phyloP scores from a whole-genome alignment of 2,888 invertebrate genomes.

The Empis livida region DNA sequence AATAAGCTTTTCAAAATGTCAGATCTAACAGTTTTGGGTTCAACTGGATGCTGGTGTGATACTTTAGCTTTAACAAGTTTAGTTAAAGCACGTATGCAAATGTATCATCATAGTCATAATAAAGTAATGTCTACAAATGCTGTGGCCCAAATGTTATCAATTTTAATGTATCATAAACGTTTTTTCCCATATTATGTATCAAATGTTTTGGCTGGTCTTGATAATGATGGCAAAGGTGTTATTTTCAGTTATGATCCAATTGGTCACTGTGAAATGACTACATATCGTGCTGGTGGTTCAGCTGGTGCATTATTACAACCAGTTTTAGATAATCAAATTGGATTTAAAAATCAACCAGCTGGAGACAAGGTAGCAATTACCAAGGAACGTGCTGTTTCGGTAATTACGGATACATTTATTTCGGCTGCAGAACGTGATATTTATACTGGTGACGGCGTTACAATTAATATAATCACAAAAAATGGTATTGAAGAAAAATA shows the following conservation, averaged over 20 bases:
- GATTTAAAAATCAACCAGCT: conserved; percentile 66
- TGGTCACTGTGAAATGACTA: conserved; percentile 80
- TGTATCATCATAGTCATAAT: conserved; percentile 90
- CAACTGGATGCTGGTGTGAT: conserved; percentile 97
- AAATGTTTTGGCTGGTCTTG: conserved; percentile 87
- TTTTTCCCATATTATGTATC: conserved; percentile 98
- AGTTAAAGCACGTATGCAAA: conserved; percentile 76
- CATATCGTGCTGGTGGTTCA: conserved; percentile 81
- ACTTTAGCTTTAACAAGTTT: conserved; percentile 79
- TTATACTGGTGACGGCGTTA: conserved; percentile 86
- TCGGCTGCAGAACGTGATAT: conserved; percentile 97
- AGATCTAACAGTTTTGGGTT: conserved; percentile 75
- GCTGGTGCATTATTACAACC: conserved; percentile 86
- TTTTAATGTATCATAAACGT: conserved; percentile 87
- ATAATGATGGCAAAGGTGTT: conserved; percentile 84
- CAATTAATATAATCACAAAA: conserved; percentile 76
- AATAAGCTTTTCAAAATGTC: conserved; percentile 78
- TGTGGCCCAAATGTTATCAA: conserved; percentile 90
- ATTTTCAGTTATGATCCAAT: conserved; percentile 97
- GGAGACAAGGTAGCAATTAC: conserved; percentile 47
- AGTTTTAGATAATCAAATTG: conserved; percentile 91
- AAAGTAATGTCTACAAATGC: conserved; percentile 86
- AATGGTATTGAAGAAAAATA: conserved; percentile 63
- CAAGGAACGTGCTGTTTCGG: conserved; percentile 65
- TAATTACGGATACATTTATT: conserved; percentile 92